Base-by-base conservation (phyloP, 2,113 vertebrate genomes). In the Cyprinodon brontotheroides region DNA sequence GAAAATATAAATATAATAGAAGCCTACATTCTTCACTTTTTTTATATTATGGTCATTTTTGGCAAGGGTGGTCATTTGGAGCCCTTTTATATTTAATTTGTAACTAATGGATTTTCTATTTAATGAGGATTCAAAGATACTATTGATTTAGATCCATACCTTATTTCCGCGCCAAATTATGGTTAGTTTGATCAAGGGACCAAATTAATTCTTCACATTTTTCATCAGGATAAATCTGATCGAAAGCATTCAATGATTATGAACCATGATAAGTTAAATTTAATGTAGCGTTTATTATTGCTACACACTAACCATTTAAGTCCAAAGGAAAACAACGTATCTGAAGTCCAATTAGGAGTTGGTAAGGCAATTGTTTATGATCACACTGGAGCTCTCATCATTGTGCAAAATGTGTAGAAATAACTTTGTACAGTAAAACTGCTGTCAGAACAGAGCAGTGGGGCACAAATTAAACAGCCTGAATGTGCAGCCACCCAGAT, bases 401-500 rank as follows among this genome's bases (percentile, higher is more conserved):
- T 36, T 41, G 47, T 66, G 14, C 37, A 40, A n/a, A 53, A 59
- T 60, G 38, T 53, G 37, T 12, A 41, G 41, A 50, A 61, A 38
- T 57, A 68, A 12, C 36, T 37, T 65, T 8, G 2, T 53, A 8
- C 17, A 50, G 68, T 62, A 13, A 15, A 4, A 48, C 14, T 40
- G 11, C 15, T 65, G 68, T 61, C 40, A 29, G 3, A 15, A 60
- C 13, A 9, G 39, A 40, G 39, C 38, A 43, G 22, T 57, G 6
- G 15, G 64, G 50, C 61, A 60, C 11, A 38, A 11, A 43, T 4
- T 59, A 36, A 70, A 45, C 40, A 29, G 41, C 5, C 8, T 15
- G 39, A 48, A 61, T 59, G 61, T 70, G 61, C 75, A 59, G 22
- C 39, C 29, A 70, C 5, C 63, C 66, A 29, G 48, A 43, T 29